These are phyloP conservation scores for Pelochelys cantorii DNA, from an alignment of 2,797 vertebrate species.

Conservation along the genomic window DNA sequence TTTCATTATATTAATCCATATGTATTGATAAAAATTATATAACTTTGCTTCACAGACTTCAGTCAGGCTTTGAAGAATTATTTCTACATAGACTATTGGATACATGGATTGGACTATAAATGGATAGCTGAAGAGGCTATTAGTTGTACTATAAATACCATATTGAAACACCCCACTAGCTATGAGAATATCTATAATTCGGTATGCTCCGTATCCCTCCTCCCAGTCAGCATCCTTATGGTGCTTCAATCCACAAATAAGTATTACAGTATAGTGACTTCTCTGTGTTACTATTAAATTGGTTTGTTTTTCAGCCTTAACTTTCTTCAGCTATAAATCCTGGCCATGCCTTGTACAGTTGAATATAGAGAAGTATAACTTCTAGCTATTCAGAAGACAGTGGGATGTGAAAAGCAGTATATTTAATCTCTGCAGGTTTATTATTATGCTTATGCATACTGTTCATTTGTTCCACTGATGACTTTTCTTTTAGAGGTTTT, in stretches of 20 bases:
- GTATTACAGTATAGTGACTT: background rate
- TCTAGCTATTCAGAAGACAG: background rate
- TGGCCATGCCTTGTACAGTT: background rate
- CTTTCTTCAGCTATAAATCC: background rate
- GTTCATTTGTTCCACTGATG: background rate
- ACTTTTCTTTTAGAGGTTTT: slow-evolving; percentile 8
- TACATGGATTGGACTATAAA: background rate
- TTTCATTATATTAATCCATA: background rate
- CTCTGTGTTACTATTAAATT: background rate
- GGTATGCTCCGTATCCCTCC: background rate
- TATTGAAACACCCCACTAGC: background rate
- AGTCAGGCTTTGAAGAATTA: rapidly evolving
- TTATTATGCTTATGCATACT: background rate
- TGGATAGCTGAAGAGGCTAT: background rate
- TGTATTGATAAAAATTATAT: background rate
- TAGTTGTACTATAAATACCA: background rate
- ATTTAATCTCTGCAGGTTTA: background rate
- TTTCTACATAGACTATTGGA: background rate
- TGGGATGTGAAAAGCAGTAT: background rate
- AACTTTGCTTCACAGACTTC: background rate
- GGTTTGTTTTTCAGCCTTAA: background rate
- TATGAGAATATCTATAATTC: background rate
- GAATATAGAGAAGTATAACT: background rate
- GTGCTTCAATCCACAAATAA: background rate
- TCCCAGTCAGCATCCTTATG: background rate